Conservation (phyloP, 2,888 invertebrate genomes). For the Operophtera brumata region DNA sequence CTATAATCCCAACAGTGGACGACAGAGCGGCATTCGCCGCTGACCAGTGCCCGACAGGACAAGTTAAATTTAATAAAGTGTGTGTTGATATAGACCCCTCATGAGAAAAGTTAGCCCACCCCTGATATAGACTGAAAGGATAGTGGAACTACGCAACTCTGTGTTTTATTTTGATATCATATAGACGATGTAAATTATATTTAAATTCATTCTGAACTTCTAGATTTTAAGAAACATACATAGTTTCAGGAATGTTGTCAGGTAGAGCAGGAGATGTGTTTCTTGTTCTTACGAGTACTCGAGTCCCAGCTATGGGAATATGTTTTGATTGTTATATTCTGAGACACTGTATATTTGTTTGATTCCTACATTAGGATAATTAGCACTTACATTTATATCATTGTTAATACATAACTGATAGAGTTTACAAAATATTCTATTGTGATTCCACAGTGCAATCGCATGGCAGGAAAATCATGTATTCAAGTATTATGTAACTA, state of each 20-base stretch:
- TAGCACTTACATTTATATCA: neutral
- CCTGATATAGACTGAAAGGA: too few species aligned
- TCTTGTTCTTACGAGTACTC: too few species aligned
- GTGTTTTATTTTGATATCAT: too few species aligned
- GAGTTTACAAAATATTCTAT: neutral
- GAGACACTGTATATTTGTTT: neutral
- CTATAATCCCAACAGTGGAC: slow-evolving; percentile 25
- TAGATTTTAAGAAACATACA: too few species aligned
- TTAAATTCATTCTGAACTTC: too few species aligned
- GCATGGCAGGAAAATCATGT: neutral
- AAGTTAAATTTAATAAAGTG: slow-evolving; percentile 28
- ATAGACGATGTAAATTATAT: too few species aligned
- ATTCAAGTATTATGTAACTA: neutral
- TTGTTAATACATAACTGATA: neutral
- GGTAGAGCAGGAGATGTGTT: too few species aligned
- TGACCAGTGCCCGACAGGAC: slow-evolving; percentile 38
- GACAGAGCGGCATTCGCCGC: slow-evolving; percentile 42
- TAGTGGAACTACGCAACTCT: too few species aligned
- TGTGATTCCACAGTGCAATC: neutral
- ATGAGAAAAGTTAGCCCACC: too few species aligned
- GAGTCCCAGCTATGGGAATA: too few species aligned
- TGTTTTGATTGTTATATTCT: too few species aligned
- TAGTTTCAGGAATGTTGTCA: too few species aligned
- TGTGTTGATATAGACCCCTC: slow-evolving; percentile 32
- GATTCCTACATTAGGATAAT: neutral